Conservation (phyloP, 92 coral and sea anemone species). For the Virgularia gustaviana region DNA sequence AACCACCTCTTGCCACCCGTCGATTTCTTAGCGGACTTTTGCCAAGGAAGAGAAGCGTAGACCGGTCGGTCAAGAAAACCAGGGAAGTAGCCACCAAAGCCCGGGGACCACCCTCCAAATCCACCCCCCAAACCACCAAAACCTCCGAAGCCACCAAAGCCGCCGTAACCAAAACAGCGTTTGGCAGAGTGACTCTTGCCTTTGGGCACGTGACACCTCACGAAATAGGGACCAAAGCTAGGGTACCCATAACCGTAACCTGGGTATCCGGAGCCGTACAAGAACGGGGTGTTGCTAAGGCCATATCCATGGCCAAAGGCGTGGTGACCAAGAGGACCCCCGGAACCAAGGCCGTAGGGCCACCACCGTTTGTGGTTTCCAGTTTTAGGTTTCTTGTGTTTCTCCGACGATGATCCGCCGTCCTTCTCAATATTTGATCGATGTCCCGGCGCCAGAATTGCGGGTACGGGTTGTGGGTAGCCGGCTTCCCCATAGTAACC, state of each 20-base stretch:
- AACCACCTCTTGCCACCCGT: slow-evolving; percentile 15
- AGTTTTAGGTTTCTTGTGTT: not conserved
- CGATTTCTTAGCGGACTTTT: slow-evolving; percentile 34
- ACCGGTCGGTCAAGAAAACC: slow-evolving; percentile 36
- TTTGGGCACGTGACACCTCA: slow-evolving; percentile 21
- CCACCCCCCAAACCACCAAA: not conserved
- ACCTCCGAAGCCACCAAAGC: slow-evolving; percentile 5
- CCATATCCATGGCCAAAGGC: slow-evolving; percentile 21
- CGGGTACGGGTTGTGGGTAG: slow-evolving; percentile 12
- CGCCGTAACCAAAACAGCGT: slow-evolving; percentile 33
- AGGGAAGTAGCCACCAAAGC: slow-evolving; percentile 11
- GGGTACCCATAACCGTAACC: not conserved
- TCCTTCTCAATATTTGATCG: slow-evolving; percentile 15
- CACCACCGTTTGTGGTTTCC: slow-evolving; percentile 16
- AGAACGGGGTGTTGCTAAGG: not conserved
- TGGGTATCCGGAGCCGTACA: slow-evolving; percentile 14
- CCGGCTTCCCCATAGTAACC: slow-evolving; percentile 29
- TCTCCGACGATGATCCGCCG: not conserved
- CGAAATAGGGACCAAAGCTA: not conserved
- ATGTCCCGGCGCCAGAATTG: slow-evolving; percentile 28
- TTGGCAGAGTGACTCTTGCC: slow-evolving; percentile 20
- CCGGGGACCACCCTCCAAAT: not conserved
- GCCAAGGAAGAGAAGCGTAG: slow-evolving; percentile 11
- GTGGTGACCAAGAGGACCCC: not conserved
- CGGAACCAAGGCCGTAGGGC: slow-evolving; percentile 38